Conservation (phyloP, 2,113 vertebrate genomes). For the Chionomys nivalis region DNA sequence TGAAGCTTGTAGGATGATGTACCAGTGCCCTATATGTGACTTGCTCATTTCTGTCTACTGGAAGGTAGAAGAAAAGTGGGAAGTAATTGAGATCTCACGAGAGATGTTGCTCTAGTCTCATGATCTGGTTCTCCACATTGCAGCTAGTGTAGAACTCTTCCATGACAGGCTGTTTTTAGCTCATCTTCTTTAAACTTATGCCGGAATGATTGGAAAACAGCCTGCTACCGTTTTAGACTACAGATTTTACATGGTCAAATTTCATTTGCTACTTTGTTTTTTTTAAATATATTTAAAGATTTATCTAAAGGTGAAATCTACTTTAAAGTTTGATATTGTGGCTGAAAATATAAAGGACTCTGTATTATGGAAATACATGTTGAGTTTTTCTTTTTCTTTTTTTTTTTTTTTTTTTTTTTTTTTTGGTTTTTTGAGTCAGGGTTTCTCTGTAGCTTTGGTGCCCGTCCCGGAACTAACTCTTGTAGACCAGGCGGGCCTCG, state of each 20-base stretch:
- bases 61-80: not conserved
- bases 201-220: not conserved
- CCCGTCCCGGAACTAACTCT: too few relatives aligned
- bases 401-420: too few relatives aligned
- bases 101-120: too few relatives aligned
- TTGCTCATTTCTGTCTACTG: not conserved
- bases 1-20: not conserved
- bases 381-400: slow-evolving; percentile 24
- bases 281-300: not conserved
- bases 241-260: slow-evolving; percentile 8
- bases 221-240: not conserved
- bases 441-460: too few relatives aligned
- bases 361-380: slow-evolving; percentile 32
- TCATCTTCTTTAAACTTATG: not conserved
- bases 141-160: not conserved
- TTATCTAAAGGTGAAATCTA: slow-evolving; percentile 9
- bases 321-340: not conserved
- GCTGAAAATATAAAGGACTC: not conserved
- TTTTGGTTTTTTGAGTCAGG: too few relatives aligned
- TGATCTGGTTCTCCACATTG: not conserved
- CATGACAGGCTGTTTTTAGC: not conserved
- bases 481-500: too few relatives aligned
- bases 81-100: not conserved
- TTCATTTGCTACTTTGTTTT: not conserved
- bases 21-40: not conserved